A percentile compares a stretch with the other conserved stretches of the same genome.
Conservation (phyloP, 1,140 invertebrate species). For the Bombus terrestris region DNA sequence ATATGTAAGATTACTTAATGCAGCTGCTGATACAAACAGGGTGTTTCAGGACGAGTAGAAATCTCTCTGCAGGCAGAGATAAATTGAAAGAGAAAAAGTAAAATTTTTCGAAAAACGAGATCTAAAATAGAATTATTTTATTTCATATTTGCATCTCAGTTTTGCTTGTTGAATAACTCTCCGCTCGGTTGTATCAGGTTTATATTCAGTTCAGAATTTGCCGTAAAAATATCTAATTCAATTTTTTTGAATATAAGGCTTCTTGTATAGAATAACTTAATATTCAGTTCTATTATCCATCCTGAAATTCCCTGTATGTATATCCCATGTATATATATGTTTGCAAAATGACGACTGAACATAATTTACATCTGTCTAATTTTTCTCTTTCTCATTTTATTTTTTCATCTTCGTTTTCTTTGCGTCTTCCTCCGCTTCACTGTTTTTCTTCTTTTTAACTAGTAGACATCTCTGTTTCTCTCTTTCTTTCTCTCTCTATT, state of each 20-base stretch:
- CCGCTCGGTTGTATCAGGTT: background rate
- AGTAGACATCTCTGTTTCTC: background rate
- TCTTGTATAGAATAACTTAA: background rate
- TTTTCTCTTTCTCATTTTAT: constrained; percentile 28
- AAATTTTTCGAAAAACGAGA: background rate
- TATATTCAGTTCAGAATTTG: too few relatives aligned
- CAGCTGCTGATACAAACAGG: background rate
- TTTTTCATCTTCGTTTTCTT: background rate
- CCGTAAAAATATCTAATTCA: too few relatives aligned
- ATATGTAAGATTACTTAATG: background rate
- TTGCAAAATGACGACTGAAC: background rate
- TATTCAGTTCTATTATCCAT: background rate
- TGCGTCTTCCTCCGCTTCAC: constrained; percentile 14
- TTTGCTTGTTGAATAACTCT: background rate
- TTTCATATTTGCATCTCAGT: background rate
- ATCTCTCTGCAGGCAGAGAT: background rate
- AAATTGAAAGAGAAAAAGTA: background rate
- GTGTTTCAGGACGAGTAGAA: background rate
- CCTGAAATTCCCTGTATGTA: background rate
- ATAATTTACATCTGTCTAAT: background rate
- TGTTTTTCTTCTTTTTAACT: constrained; percentile 33
- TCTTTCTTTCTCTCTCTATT: background rate
- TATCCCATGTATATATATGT: background rate
- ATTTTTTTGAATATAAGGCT: background rate
- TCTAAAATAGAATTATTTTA: background rate